Conservation (phyloP, 2,888 invertebrate species). For the Eupithecia exiguata region DNA sequence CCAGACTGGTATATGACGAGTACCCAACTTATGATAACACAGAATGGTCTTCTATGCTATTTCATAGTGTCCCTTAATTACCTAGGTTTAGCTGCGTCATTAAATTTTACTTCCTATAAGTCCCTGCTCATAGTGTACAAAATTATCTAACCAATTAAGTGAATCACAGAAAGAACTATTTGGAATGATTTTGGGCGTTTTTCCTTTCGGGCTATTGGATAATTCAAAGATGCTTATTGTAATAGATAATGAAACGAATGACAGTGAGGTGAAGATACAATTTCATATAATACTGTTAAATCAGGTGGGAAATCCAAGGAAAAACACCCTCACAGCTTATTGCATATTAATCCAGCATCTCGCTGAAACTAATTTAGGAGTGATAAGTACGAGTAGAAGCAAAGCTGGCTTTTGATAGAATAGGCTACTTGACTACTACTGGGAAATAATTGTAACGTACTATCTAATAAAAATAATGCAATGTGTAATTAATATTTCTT, state of each 20-base stretch:
- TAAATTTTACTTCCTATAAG: neutral
- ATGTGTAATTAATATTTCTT: no score
- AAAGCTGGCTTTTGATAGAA: neutral
- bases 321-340: slow-evolving; percentile 18
- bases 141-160: neutral
- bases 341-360: neutral
- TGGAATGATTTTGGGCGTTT: slow-evolving; percentile 30
- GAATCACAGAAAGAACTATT: slow-evolving; percentile 35
- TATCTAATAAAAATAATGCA: no score
- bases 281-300: neutral
- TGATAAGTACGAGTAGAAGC: neutral
- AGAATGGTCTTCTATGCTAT: neutral
- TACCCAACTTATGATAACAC: neutral
- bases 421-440: no score
- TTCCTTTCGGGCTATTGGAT: slow-evolving; percentile 5
- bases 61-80: neutral
- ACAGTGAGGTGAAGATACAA: neutral
- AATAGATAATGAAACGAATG: neutral
- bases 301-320: slow-evolving; percentile 1
- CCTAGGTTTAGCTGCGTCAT: neutral
- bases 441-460: no score
- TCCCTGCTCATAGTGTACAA: neutral
- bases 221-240: neutral
- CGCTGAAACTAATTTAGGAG: neutral
- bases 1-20: neutral